Percentiles rank a stretch among this genome's conserved stretches.
phyloP scores from a whole-genome alignment of 2,113 vertebrate genomes.

The Cettia cetti region DNA sequence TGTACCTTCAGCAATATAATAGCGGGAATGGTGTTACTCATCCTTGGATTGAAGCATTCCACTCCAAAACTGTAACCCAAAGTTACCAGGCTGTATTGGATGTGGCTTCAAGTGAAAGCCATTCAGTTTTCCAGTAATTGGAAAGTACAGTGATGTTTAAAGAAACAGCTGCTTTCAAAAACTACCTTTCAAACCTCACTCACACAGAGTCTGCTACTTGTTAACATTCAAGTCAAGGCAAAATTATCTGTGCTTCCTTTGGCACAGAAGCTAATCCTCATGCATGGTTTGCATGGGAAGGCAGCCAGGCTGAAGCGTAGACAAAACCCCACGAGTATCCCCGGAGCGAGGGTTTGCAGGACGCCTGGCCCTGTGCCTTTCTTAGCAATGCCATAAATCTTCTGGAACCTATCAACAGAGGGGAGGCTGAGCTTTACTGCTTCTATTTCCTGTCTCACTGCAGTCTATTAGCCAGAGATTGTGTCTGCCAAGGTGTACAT shows the following conservation, averaged over 20 bases:
- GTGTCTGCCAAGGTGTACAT: background rate
- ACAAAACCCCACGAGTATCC: background rate
- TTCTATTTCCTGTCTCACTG: background rate
- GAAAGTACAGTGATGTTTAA: background rate
- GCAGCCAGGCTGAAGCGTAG: background rate
- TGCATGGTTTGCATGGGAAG: background rate
- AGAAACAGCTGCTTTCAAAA: background rate
- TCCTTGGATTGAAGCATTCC: background rate
- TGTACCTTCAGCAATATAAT: background rate
- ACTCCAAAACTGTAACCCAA: background rate
- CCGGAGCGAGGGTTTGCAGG: background rate
- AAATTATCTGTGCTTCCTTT: constrained; percentile 6
- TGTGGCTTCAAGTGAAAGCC: background rate
- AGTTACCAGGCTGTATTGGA: background rate
- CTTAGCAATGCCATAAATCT: background rate
- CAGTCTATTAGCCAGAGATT: constrained; percentile 5
- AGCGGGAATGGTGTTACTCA: background rate
- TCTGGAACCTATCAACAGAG: background rate
- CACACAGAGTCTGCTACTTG: background rate
- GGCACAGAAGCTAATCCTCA: constrained; percentile 6
- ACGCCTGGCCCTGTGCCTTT: background rate
- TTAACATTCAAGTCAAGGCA: constrained; percentile 21
- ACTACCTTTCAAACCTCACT: background rate
- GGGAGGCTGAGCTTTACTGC: background rate
- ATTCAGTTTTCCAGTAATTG: background rate